These are phyloP conservation scores for Cotesia vestalis DNA, from an alignment of 1,140 invertebrate genomes.

Conservation along the genomic window DNA sequence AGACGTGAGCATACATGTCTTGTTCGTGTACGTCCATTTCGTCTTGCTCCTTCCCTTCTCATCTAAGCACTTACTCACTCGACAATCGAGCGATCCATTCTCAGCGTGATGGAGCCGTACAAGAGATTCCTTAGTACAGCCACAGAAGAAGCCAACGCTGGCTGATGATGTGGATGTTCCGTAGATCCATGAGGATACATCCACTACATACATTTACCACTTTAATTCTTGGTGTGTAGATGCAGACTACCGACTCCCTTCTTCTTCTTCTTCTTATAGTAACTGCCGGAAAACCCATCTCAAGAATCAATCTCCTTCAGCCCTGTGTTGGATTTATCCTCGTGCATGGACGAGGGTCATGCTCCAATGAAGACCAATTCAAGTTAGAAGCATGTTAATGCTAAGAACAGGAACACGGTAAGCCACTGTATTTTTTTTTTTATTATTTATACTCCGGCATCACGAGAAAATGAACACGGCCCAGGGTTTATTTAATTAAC, in stretches of 20 bases:
- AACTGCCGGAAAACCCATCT: conserved; percentile 8
- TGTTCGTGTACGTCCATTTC: conserved; percentile 30
- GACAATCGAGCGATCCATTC: conserved; percentile 20
- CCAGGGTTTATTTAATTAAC: conserved; percentile 11
- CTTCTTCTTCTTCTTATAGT: too few species aligned
- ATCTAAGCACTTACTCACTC: conserved; percentile 19
- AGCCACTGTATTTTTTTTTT: too few species aligned
- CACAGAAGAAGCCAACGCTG: not conserved
- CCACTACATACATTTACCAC: not conserved
- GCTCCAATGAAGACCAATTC: not conserved
- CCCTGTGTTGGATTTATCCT: conserved; percentile 12
- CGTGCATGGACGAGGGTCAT: not conserved
- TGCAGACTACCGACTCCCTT: conserved; percentile 6
- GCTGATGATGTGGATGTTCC: too few species aligned
- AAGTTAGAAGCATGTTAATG: too few species aligned
- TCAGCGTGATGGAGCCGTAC: conserved; percentile 15
- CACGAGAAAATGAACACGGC: not conserved
- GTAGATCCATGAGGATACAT: too few species aligned
- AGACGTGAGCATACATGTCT: conserved; percentile 40
- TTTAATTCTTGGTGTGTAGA: not conserved
- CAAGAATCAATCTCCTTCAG: conserved; percentile 9
- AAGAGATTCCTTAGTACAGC: too few species aligned
- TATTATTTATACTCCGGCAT: too few species aligned
- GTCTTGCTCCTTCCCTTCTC: conserved; percentile 4
- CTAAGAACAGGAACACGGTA: too few species aligned